Base-by-base conservation (phyloP, 2,797 vertebrate species). In the Graptemys geographica region DNA sequence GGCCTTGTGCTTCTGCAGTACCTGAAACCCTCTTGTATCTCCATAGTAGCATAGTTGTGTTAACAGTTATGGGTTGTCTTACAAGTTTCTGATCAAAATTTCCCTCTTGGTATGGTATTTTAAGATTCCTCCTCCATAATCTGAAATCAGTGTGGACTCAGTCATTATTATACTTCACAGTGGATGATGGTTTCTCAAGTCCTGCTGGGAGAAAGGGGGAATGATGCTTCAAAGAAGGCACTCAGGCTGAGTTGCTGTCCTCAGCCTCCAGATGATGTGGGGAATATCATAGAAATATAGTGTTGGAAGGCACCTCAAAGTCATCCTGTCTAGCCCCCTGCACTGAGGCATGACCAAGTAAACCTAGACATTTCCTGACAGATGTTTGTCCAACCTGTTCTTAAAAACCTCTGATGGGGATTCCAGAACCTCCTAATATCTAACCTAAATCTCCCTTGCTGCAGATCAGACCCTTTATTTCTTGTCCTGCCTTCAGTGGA, bases 21-120 rank as follows among this genome's bases (percentile, higher is more conserved):
- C n/a, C 86, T 56, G 15, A 9, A 55, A 0, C 8, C 1, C 49
- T 8, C 44, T 41, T 3, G 6, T 59, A n/a, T 65, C 2, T 79
- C 49, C 23, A 2, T 33, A 27, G 74, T 25, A 11, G 83, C 53
- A 15, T 28, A 51, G 49, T 16, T 65, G 1, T 57, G 11, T 19
- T 87, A n/a, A 55, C 11, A 47, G 12, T 37, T 74, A 74, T 44
- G 37, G 12, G 41, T 27, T 8, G 84, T 41, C 59, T 74, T 55
- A 37, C 12, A 5, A 3, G 3, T 47, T 90, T 89, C 59, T 86
- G 27, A 51, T 41, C 53, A 72, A 86, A 90, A 57, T 31, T 41
- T 57, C 5, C 31, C n/a, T 41, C 5, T 72, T 41, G 19, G 18
- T 23, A 41, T 25, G 69, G n/a, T 72, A 37, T 41, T n/a, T 23